Evolutionary conservation across 2,888 invertebrate genomes (phyloP), one percentile per base, ranked within the genome.

Genomic region (Bhutanitis thaidina): DNA sequence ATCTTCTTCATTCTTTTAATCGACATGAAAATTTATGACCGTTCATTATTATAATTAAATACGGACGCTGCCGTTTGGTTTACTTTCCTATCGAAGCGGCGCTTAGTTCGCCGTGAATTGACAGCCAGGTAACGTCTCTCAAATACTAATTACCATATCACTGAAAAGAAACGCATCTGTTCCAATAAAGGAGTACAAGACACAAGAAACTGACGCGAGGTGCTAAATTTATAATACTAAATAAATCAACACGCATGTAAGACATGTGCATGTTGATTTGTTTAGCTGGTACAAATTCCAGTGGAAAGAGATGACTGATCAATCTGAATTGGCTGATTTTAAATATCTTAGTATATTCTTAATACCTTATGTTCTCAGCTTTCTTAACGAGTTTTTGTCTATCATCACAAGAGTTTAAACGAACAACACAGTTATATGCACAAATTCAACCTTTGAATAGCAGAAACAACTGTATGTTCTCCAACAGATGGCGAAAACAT

Each of bases 21-120:
- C 16, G 49, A 43, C 12, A 30, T 5, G 25, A 35, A 36, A 44
- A 45, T 45, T 50, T 50, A 50, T 44, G 40, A 35, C 39, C 15
- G 12, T 5, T 12, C 15, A 50, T 50, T 50, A 50, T 7, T 44
- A 50, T 50, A 50, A 50, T 50, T 45, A 50, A 45, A 50, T 44
- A 50, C 16, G 38, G 32, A 25, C 16, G 43, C 38, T 25, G 30
- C 37, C 43, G 43, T 43, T 43, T 43, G 49, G 37, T 43, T 43
- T 37, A 30, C 34, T 48, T 9, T 36, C 16, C 32, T 13, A 16
- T 43, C 32, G 30, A 14, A 16, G 16, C 25, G 10, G 34, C 3
- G 39, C 35, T 48, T 13, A 35, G 20, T 48, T 48, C 27, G 8
- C 20, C 8, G 29, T n/a, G 1, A 20, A 37, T 29, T 12, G 34